Base-by-base conservation (phyloP, 2,888 invertebrate species). In the Barypeithes pellucidus region DNA sequence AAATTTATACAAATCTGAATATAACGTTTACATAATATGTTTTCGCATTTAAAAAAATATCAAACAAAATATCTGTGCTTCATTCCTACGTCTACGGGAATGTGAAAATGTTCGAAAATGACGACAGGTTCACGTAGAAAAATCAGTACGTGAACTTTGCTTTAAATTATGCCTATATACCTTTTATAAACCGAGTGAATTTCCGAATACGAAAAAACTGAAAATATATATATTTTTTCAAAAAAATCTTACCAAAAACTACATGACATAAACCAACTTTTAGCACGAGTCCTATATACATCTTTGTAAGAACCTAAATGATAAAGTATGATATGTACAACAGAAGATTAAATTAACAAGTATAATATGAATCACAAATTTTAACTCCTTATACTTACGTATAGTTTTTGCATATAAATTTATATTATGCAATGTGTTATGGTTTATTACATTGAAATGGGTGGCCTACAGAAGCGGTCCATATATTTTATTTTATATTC, bases 1-100 rank as follows among this genome's bases (percentile, higher is more conserved):
- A 65, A 47, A 60, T 50, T 47, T 65, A 50, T 65, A 65, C 47
- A 65, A 65, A 50, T 65, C 65, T 65, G 39, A 52, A 65, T 36
- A 52, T 65, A 65, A 29, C 18, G 50, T 50, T 50, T 63, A 63
- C 63, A 36, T 63, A 63, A 60, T n/a, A 60, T 60, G 43, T 41
- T 60, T 24, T 41, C 43, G 36, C 20, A 39, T 29, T 62, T 45
- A 45, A 43, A 62, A n/a, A 29, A 29, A 45, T 62, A 62, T 29
- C 45, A 18, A 62, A 45, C 45, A 62, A 47, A 62, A 65, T 50
- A 65, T 50, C 50, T 65, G 65, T 65, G 65, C 52, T 33, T 29
- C 63, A 50, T 63, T 62, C 45, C 62, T 62, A 62, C 16, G 18
- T 50, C 65, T 65, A 65, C 20, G 52, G 65, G 65, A 65, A 65